These are phyloP conservation scores for Adelges cooleyi DNA, from an alignment of 1,140 invertebrate species.

Conservation along the genomic window DNA sequence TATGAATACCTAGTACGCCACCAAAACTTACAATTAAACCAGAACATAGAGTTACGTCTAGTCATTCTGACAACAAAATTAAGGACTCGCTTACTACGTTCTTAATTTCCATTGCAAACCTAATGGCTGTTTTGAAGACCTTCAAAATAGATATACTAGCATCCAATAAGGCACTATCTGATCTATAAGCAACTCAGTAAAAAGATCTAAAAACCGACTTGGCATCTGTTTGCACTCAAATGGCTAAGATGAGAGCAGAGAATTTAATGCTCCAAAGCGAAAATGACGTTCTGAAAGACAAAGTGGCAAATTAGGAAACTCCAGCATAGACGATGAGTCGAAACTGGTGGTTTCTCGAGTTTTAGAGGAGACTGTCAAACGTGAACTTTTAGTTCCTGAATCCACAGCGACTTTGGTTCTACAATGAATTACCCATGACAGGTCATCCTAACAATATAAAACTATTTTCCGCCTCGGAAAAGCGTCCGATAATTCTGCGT, in stretches of 20 bases:
- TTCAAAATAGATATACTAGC: not conserved
- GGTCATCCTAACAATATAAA: too few relatives aligned
- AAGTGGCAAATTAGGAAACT: conserved; percentile 51
- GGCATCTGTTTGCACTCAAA: not conserved
- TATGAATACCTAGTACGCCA: not conserved
- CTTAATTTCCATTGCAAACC: not conserved
- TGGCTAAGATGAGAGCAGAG: not conserved
- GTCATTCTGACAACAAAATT: not conserved
- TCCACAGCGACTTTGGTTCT: too few relatives aligned
- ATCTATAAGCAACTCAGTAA: not conserved
- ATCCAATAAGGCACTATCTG: not conserved
- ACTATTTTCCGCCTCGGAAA: too few relatives aligned
- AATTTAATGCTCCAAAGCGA: conserved; percentile 66
- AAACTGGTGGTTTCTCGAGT: not conserved
- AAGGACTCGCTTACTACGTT: not conserved
- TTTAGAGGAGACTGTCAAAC: not conserved
- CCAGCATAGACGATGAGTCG: too few relatives aligned
- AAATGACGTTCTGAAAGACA: conserved; percentile 61
- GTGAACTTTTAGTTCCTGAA: too few relatives aligned
- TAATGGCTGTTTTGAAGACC: not conserved
- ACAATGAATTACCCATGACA: too few relatives aligned
- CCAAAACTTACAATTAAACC: not conserved
- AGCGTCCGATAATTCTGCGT: too few relatives aligned
- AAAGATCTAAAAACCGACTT: not conserved
- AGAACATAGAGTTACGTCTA: not conserved